Conservation (phyloP, 2,888 invertebrate species). For the Lithophane semibrunnea region DNA sequence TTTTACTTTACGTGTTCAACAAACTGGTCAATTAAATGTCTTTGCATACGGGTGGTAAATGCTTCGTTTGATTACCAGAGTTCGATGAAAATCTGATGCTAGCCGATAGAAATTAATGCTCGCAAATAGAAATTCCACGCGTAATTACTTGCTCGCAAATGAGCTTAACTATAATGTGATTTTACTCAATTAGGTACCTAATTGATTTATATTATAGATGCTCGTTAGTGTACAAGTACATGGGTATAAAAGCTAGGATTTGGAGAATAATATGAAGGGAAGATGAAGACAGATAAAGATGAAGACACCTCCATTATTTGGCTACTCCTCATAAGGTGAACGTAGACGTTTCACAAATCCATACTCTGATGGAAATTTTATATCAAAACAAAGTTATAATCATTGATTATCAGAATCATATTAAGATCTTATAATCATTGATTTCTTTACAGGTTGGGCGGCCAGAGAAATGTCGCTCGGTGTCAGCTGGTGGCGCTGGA, state of each 20-base stretch:
- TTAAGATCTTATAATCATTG: conserved; percentile 1
- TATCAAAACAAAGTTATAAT: too few species aligned
- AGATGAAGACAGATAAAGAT: too few species aligned
- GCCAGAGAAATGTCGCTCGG: conserved; percentile 81
- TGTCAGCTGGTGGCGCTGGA: conserved; percentile 80
- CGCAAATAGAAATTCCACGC: conserved; percentile 41
- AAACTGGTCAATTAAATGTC: conserved; percentile 72
- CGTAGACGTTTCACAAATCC: background rate
- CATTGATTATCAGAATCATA: too few species aligned
- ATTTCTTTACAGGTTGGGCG: conserved; percentile 80
- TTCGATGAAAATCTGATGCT: conserved; percentile 40
- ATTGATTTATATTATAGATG: background rate
- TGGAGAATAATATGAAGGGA: background rate
- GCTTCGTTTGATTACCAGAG: conserved; percentile 53
- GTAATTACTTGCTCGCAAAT: conserved; percentile 27
- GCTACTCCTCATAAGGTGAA: background rate
- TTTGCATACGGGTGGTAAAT: conserved; percentile 67
- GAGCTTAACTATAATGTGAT: background rate
- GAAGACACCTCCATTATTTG: background rate
- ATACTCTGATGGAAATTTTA: background rate
- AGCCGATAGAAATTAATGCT: conserved; percentile 37
- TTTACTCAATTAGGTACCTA: background rate
- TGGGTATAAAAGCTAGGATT: background rate
- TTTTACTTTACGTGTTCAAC: conserved; percentile 70
- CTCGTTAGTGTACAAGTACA: background rate